Percentiles rank a stretch among this genome's conserved stretches.
Conservation (phyloP, 2,797 vertebrate species). For the Intellagama lesueurii region DNA sequence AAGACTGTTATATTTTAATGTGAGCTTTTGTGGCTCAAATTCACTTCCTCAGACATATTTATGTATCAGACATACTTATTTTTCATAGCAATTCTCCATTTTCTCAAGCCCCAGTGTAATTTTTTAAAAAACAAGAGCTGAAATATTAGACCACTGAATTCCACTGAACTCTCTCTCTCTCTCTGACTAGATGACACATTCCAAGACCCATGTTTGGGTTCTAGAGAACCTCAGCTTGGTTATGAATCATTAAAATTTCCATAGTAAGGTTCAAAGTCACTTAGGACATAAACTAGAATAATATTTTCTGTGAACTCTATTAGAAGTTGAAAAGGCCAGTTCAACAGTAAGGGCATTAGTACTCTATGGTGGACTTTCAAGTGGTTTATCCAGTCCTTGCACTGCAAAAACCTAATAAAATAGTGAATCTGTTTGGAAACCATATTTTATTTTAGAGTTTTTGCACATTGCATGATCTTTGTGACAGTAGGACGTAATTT, state of each 20-base stretch:
- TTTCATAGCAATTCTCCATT: background rate
- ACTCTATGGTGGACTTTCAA: constrained; percentile 51
- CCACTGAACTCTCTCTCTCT: background rate
- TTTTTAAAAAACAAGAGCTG: background rate
- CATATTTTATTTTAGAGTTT: constrained; percentile 50
- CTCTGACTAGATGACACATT: background rate
- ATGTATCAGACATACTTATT: too few species aligned
- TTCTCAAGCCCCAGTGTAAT: background rate
- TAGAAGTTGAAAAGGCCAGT: constrained; percentile 5
- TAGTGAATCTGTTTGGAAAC: constrained; percentile 50
- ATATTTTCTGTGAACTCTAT: constrained; percentile 9
- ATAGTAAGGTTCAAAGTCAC: background rate
- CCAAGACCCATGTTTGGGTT: background rate
- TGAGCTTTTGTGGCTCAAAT: too few species aligned
- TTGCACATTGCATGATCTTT: constrained; percentile 55
- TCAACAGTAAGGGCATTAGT: constrained; percentile 45
- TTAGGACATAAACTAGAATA: constrained; percentile 2
- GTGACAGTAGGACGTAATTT: constrained; percentile 60
- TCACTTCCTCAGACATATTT: too few species aligned
- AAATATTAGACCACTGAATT: background rate
- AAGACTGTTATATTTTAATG: too few species aligned
- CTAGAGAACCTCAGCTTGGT: background rate
- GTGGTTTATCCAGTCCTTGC: constrained; percentile 55
- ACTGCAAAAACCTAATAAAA: constrained; percentile 57
- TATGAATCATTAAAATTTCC: background rate